phyloP scores from a whole-genome alignment of 1,140 invertebrate species.

The Steinernema feltiae region DNA sequence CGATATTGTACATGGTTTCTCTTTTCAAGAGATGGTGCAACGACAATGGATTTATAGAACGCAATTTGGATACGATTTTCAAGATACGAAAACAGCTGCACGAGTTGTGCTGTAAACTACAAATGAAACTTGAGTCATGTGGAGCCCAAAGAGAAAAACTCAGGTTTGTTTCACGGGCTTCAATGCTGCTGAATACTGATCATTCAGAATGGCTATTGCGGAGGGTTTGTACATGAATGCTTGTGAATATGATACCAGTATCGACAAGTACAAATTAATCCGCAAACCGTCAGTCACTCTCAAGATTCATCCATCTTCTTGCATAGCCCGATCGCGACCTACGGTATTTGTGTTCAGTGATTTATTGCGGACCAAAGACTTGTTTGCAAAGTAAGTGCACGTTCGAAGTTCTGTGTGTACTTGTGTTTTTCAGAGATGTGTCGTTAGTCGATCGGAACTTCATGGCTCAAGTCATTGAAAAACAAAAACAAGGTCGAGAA shows the following conservation, averaged over 20 bases:
- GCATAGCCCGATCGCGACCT: conserved; percentile 70
- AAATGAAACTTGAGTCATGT: conserved; percentile 69
- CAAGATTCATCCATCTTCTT: conserved; percentile 76
- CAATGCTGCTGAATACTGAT: conserved; percentile 59
- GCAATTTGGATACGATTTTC: conserved; percentile 75
- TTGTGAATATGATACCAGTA: conserved; percentile 61
- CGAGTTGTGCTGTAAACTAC: conserved; percentile 69
- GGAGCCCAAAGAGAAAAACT: conserved; percentile 63
- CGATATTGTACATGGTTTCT: not conserved
- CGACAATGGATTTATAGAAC: conserved; percentile 78
- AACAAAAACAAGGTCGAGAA: not conserved
- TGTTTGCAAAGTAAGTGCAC: conserved; percentile 62
- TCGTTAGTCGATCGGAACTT: conserved; percentile 33
- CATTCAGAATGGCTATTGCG: conserved; percentile 67
- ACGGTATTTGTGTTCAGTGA: conserved; percentile 80
- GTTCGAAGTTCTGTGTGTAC: not conserved
- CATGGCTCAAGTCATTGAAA: not conserved
- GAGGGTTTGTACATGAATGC: conserved; percentile 80
- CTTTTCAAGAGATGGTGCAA: conserved; percentile 74
- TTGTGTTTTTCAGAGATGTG: conserved; percentile 34
- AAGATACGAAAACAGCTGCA: conserved; percentile 77
- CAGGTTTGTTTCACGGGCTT: conserved; percentile 29
- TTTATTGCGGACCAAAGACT: conserved; percentile 75
- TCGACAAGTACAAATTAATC: conserved; percentile 70
- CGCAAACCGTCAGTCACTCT: conserved; percentile 67